phyloP scores from a whole-genome alignment of 2,888 invertebrate species.

The Acanthococcus lagerstroemiae region DNA sequence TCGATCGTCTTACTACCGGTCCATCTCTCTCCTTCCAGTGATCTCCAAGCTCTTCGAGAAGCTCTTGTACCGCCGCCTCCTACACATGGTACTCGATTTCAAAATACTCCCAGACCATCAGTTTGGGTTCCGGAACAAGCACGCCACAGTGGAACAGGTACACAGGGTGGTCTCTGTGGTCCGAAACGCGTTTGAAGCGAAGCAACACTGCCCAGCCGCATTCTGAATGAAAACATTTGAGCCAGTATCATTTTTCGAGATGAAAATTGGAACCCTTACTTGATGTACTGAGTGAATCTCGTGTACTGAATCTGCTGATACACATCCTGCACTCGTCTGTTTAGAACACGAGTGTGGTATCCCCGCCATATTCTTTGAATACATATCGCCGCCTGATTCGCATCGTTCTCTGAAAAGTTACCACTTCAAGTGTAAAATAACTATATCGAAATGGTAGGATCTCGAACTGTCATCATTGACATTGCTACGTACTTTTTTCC shows the following conservation, averaged over 20 bases:
- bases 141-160: too few species aligned
- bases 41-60: too few species aligned
- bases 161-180: too few species aligned
- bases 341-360: conserved; percentile 63
- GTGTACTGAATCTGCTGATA: conserved; percentile 62
- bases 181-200: too few species aligned
- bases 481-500: not conserved
- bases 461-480: not conserved
- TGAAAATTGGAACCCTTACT: conserved; percentile 47
- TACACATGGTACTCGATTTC: too few species aligned
- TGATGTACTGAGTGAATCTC: conserved; percentile 71
- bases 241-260: not conserved
- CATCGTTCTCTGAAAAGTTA: conserved; percentile 24
- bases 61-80: too few species aligned
- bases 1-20: too few species aligned
- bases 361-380: conserved; percentile 84
- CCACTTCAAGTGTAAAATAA: not conserved
- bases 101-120: too few species aligned
- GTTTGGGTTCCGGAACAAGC: too few species aligned
- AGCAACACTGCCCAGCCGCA: too few species aligned
- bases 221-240: not conserved
- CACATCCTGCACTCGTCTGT: conserved; percentile 54
- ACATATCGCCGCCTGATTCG: conserved; percentile 54
- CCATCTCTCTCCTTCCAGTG: too few species aligned
- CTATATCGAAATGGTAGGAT: not conserved